Percentiles rank a stretch among this genome's conserved stretches.
Evolutionary conservation across 2,888 invertebrate species (phyloP).

Genomic region (Serripes groenlandicus): DNA sequence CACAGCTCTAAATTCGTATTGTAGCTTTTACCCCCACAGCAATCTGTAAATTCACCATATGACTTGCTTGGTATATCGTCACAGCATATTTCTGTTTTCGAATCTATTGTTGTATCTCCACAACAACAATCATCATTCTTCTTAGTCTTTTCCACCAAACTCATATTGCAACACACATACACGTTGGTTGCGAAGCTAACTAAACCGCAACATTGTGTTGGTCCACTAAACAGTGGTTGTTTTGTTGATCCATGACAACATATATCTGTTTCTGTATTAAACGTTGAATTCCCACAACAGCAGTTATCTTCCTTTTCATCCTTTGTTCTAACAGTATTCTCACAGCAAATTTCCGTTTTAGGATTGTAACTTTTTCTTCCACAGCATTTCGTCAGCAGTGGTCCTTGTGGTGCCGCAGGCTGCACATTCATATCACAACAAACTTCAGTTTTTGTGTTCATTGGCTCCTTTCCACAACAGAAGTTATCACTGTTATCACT

Average conservation of each 20-base stretch:
- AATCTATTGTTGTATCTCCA: conserved; percentile 47
- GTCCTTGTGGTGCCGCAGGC: conserved; percentile 40
- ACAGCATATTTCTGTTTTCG: conserved; percentile 48
- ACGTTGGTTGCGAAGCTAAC: conserved; percentile 41
- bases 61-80: conserved; percentile 35
- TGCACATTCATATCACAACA: conserved; percentile 55
- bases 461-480: conserved; percentile 47
- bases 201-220: conserved; percentile 42
- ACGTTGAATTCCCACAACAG: conserved; percentile 59
- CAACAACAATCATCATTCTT: conserved; percentile 51
- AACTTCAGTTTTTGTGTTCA: conserved; percentile 48
- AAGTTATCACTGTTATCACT: conserved; percentile 46
- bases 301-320: conserved; percentile 50
- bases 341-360: conserved; percentile 47
- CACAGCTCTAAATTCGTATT: conserved; percentile 41
- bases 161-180: conserved; percentile 33
- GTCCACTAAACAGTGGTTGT: conserved; percentile 39
- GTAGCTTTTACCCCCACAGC: conserved; percentile 46
- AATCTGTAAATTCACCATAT: conserved; percentile 34
- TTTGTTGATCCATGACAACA: conserved; percentile 52
- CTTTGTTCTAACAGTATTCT: conserved; percentile 35
- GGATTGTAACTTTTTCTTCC: conserved; percentile 49
- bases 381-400: conserved; percentile 52
- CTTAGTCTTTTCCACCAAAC: conserved; percentile 24
- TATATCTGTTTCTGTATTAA: conserved; percentile 47